phyloP scores from a whole-genome alignment of 1,140 invertebrate genomes.

The Aporrectodea caliginosa region DNA sequence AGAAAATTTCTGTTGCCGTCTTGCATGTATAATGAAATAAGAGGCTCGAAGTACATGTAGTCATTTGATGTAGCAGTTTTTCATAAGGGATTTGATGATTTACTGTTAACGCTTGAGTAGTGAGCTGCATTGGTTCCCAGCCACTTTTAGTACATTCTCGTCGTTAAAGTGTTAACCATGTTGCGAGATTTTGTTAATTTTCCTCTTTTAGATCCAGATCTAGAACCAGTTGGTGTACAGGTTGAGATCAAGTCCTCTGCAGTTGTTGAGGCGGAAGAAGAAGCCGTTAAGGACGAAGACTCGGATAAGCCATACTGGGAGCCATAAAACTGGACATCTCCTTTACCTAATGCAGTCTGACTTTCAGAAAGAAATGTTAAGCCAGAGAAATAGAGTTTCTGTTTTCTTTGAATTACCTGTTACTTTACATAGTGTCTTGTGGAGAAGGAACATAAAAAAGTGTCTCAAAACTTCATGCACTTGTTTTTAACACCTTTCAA shows the following conservation, averaged over 20 bases:
- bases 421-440: no score
- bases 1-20: no score
- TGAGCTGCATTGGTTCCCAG: background rate
- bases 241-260: conserved; percentile 19
- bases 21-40: background rate
- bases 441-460: no score
- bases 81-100: background rate
- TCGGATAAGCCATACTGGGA: conserved; percentile 34
- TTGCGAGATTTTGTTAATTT: background rate
- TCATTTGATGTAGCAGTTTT: background rate
- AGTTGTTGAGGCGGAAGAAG: background rate
- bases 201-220: conserved; percentile 30
- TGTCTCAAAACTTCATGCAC: no score
- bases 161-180: background rate
- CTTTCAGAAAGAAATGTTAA: no score
- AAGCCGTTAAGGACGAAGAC: conserved; percentile 30
- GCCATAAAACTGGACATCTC: background rate
- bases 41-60: background rate
- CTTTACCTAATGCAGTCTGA: background rate
- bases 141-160: background rate
- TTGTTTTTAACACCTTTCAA: no score
- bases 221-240: conserved; percentile 34
- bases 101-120: background rate
- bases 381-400: no score
- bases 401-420: no score